These are phyloP conservation scores for Tachina fera DNA, from an alignment of 2,888 invertebrate genomes.

Conservation along the genomic window DNA sequence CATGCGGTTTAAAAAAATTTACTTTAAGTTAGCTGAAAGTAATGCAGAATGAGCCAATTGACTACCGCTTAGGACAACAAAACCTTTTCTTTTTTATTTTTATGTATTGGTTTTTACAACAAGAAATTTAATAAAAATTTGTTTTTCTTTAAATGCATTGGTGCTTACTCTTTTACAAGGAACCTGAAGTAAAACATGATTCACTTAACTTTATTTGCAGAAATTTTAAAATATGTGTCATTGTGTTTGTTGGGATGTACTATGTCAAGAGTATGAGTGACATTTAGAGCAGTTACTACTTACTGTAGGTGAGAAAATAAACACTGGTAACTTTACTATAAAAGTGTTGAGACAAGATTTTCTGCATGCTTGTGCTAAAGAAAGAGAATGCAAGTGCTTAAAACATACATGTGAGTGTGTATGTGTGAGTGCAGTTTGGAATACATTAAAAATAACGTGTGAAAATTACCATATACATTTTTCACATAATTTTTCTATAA, in stretches of 20 bases:
- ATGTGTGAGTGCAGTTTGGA: neutral
- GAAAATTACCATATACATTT: conserved; percentile 25
- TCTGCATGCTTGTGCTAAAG: neutral
- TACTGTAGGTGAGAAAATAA: neutral
- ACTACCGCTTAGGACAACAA: no score
- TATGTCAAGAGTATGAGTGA: neutral
- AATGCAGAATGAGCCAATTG: no score
- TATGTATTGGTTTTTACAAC: no score
- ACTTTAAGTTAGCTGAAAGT: no score
- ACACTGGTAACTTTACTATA: conserved; percentile 1
- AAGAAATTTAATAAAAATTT: no score
- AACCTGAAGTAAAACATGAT: no score
- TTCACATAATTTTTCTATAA: conserved; percentile 6
- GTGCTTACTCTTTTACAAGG: no score
- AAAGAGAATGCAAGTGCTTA: neutral
- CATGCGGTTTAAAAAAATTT: no score
- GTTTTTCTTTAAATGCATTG: no score
- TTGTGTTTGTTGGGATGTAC: conserved; percentile 1
- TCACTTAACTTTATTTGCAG: no score
- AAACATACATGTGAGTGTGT: neutral
- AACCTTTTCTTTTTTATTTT: no score
- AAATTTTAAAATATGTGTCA: no score
- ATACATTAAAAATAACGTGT: conserved; percentile 1
- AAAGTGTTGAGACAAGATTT: neutral
- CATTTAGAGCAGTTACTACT: conserved; percentile 26